These are phyloP conservation scores for Hypsopygia costalis DNA, from an alignment of 2,888 invertebrate species.

Conservation along the genomic window DNA sequence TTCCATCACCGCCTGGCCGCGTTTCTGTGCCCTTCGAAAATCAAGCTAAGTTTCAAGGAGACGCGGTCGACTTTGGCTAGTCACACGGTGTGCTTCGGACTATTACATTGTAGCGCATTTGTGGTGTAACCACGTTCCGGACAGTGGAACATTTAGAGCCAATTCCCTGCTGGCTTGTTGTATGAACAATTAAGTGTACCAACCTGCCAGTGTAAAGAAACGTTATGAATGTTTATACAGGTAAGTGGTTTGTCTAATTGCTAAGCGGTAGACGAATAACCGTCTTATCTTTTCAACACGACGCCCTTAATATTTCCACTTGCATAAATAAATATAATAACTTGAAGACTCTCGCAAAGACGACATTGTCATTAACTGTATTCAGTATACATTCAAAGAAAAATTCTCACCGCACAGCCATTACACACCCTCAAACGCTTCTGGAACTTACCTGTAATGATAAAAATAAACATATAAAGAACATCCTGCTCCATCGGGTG, in stretches of 20 bases:
- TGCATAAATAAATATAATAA: conserved; percentile 26
- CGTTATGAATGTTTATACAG: conserved; percentile 64
- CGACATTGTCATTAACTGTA: conserved; percentile 34
- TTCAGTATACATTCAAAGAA: conserved; percentile 41
- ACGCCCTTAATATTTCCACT: conserved; percentile 20
- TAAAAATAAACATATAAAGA: conserved; percentile 73
- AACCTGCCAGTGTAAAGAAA: conserved; percentile 66
- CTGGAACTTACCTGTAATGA: conserved; percentile 72
- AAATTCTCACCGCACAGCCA: conserved; percentile 55
- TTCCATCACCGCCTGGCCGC: conserved; percentile 57
- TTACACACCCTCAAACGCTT: conserved; percentile 53
- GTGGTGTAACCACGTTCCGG: conserved; percentile 63
- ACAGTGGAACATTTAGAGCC: conserved; percentile 70
- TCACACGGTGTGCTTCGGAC: conserved; percentile 32
- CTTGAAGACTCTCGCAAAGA: conserved; percentile 21
- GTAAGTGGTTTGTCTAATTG: conserved; percentile 44
- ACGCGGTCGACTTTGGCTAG: conserved; percentile 56
- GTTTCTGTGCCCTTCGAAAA: conserved; percentile 31
- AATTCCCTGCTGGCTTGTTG: conserved; percentile 75
- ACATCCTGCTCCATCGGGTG: conserved; percentile 65
- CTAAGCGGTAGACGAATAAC: conserved; percentile 15
- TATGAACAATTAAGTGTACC: conserved; percentile 76
- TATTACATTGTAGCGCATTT: conserved; percentile 54
- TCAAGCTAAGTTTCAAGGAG: conserved; percentile 40
- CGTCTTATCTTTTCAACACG: conserved; percentile 5